Base-by-base conservation (phyloP, 2,113 vertebrate genomes). In the Salvator merianae region DNA sequence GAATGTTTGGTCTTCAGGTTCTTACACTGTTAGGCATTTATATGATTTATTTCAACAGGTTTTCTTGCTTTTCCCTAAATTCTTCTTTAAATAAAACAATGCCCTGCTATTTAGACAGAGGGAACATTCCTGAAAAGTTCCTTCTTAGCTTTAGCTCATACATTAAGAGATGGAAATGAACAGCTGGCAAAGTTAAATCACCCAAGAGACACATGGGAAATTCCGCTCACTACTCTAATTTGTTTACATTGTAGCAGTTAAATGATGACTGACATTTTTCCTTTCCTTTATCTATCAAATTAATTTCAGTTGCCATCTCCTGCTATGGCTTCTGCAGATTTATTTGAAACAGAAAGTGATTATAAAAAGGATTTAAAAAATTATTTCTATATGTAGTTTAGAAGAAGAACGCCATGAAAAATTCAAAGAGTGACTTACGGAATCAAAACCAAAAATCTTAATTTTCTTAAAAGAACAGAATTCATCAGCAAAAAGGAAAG, bases 121-220 rank as follows among this genome's bases (percentile, higher is more conserved):
- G 88, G 16, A 89, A 18, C 70, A 86, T 75, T 90, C 85, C 84
- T 82, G 81, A 84, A 86, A 86, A 91, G 81, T 75, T 32, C 81
- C 88, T 86, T 71, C 47, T 89, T 91, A 85, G 69, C 9, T 91
- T 91, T 93, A 84, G 38, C 30, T 90, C 22, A 59, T 79, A 75
- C 87, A 84, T 84, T 86, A 88, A 59, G 71, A 88, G 84, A 93
- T 87, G 84, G 85, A 92, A 94, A 80, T 53, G 83, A 92, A 87
- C 79, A 89, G 81, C 85, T 94, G 90, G 87, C n/a, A 87, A 90
- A 90, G 77, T 87, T 87, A 87, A 86, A 32, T 87, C 79, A 85
- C 1, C 34, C 28, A 32, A 34, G 43, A 28, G 24, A 78, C 24
- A 30, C 59, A 69, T 47, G 82, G 73, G 70, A 77, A 47, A 50